Evolutionary conservation across 2,888 invertebrate genomes (phyloP).

Genomic region (Ypsolopha sequella): DNA sequence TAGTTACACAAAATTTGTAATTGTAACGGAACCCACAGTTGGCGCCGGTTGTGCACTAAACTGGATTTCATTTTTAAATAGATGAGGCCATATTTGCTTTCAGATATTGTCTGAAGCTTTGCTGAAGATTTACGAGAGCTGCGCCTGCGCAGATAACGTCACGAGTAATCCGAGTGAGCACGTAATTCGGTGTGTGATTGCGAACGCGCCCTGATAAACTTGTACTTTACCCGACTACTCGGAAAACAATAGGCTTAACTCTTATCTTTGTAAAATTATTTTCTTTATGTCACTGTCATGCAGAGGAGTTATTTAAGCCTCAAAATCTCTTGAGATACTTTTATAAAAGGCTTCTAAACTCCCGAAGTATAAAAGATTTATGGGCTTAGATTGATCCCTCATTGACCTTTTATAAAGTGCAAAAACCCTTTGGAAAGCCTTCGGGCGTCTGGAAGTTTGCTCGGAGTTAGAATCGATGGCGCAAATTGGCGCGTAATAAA

Average conservation of each 20-base stretch:
- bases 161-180: slow-evolving; percentile 61
- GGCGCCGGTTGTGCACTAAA: too few species aligned
- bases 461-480: slow-evolving; percentile 44
- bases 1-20: too few species aligned
- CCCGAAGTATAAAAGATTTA: slow-evolving; percentile 21
- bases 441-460: slow-evolving; percentile 46
- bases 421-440: slow-evolving; percentile 32
- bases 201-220: slow-evolving; percentile 49
- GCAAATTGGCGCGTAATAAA: slow-evolving; percentile 62
- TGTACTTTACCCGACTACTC: slow-evolving; percentile 33
- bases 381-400: slow-evolving; percentile 33
- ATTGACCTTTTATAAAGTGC: slow-evolving; percentile 17
- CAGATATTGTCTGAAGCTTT: slow-evolving; percentile 60
- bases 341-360: slow-evolving; percentile 7
- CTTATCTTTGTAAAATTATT: slow-evolving; percentile 48
- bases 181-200: slow-evolving; percentile 64
- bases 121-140: slow-evolving; percentile 61
- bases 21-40: too few species aligned
- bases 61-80: slow-evolving; percentile 49
- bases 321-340: slow-evolving; percentile 19
- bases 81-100: slow-evolving; percentile 65
- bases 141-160: slow-evolving; percentile 62
- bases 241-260: slow-evolving; percentile 54
- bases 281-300: slow-evolving; percentile 20
- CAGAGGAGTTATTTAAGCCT: slow-evolving; percentile 1